These are phyloP conservation scores for honey bee (Apis mellifera) DNA, from an alignment of 1,140 invertebrate species.

Conservation along the genomic window Amel_HAv3.1 CM009945.2:1827501-1828000, in stretches of 20 bases:
- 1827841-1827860: background rate
- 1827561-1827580: background rate
- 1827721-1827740: conserved; percentile 27
- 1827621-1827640: background rate
- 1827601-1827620: conserved; percentile 13
- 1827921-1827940: background rate
- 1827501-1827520: background rate
- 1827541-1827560: too few relatives aligned
- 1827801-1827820: background rate
- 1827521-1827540: too few relatives aligned
- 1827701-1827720: conserved; percentile 32
- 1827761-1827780: conserved; percentile 56
- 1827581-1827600: background rate
- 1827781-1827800: conserved; percentile 22
- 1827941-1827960: background rate
- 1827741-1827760: conserved; percentile 35
- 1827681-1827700: conserved; percentile 14
- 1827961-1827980: background rate
- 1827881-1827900: background rate
- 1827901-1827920: background rate
- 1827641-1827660: conserved; percentile 24
- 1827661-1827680: conserved; percentile 20
- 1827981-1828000: background rate
- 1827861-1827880: background rate
- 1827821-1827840: conserved; percentile 36